Percentiles rank a stretch among this genome's conserved stretches.
These are phyloP conservation scores for Pangasius djambal DNA, from an alignment of 2,797 vertebrate genomes.

Conservation along the genomic window DNA sequence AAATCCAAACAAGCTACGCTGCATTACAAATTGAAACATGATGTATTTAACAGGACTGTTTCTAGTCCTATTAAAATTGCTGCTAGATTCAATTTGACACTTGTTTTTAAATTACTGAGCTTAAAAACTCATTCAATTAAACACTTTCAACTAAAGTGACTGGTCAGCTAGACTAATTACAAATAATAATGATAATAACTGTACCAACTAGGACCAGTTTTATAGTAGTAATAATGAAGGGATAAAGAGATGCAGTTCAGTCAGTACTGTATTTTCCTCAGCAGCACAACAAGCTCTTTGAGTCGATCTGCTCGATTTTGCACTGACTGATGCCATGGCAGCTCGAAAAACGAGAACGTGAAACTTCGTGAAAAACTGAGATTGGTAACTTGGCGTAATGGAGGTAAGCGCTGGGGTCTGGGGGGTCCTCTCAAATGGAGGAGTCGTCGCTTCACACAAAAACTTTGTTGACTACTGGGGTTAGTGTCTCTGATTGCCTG, in stretches of 20 bases:
- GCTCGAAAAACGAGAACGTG: conserved; percentile 85
- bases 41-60: background rate
- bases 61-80: background rate
- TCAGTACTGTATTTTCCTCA: conserved; percentile 74
- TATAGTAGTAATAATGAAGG: background rate
- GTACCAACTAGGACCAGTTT: background rate
- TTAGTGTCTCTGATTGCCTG: conserved; percentile 36
- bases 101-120: background rate
- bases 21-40: background rate
- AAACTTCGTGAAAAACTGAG: conserved; percentile 83
- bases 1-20: background rate
- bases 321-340: conserved; percentile 76
- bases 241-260: background rate
- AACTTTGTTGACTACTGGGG: conserved; percentile 38
- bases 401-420: conserved; percentile 70
- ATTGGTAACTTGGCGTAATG: conserved; percentile 74
- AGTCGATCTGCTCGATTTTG: conserved; percentile 68
- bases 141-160: background rate
- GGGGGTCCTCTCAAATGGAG: conserved; percentile 56
- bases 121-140: background rate
- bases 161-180: too few species aligned
- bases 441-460: conserved; percentile 50
- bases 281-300: conserved; percentile 69
- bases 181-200: background rate
- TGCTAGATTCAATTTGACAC: background rate